phyloP scores from a whole-genome alignment of 2,888 invertebrate genomes.

The Lasioglossum morio region DNA sequence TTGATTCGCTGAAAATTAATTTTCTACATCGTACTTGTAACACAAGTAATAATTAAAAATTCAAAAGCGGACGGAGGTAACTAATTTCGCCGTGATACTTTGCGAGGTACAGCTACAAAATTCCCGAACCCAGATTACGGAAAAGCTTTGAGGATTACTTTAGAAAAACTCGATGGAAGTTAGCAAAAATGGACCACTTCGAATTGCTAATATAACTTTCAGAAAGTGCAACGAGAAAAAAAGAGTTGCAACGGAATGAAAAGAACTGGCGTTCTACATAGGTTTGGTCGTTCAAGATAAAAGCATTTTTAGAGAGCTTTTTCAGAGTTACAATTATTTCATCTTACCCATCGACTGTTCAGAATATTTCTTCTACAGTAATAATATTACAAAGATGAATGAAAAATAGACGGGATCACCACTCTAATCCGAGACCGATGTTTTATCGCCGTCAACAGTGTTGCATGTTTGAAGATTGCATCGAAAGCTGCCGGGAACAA shows the following conservation, averaged over 20 bases:
- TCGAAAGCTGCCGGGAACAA: slow-evolving; percentile 56
- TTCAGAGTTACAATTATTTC: no score
- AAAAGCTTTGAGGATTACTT: neutral
- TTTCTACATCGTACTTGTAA: neutral
- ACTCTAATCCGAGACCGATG: slow-evolving; percentile 33
- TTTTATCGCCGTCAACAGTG: slow-evolving; percentile 63
- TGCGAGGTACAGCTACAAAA: neutral
- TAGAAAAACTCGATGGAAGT: neutral
- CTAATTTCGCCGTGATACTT: neutral
- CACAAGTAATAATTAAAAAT: neutral
- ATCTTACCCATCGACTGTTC: no score
- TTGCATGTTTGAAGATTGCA: slow-evolving; percentile 55
- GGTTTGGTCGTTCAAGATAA: no score
- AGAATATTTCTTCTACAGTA: no score
- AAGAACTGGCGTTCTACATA: neutral
- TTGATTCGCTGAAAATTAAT: neutral
- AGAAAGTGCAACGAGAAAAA: neutral
- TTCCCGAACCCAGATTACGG: neutral
- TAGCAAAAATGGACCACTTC: neutral
- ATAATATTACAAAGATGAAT: no score
- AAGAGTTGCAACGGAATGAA: neutral
- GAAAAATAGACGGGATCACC: neutral
- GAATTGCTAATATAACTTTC: slow-evolving; percentile 6
- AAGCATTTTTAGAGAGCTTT: no score
- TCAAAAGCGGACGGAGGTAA: neutral